Evolutionary conservation across 1,140 invertebrate genomes (phyloP).

Genomic region (Gonatopus flavifemur): DNA sequence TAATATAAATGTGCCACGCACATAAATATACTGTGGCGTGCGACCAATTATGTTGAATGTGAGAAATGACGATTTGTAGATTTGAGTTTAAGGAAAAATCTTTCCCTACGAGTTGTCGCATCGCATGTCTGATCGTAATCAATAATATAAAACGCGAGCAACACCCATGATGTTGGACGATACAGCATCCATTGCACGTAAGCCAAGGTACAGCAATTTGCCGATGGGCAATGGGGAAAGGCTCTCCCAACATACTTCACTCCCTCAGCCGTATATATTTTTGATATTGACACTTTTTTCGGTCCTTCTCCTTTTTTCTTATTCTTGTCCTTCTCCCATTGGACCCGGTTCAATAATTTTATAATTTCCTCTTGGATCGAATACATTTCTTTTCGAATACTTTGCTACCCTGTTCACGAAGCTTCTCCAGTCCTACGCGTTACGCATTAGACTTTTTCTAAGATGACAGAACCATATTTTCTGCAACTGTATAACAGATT

Average conservation of each 20-base stretch:
- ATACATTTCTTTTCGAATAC: no score
- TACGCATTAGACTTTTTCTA: conserved; percentile 35
- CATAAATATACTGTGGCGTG: no score
- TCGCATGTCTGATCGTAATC: conserved; percentile 58
- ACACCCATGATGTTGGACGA: conserved; percentile 48
- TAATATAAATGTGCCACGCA: no score
- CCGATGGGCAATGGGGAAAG: conserved; percentile 28
- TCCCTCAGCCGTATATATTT: no score
- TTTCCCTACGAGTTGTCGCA: conserved; percentile 40
- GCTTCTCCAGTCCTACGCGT: conserved; percentile 27
- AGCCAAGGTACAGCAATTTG: conserved; percentile 24
- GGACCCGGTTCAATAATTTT: no score
- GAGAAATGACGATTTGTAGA: no score
- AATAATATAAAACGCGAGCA: conserved; percentile 50
- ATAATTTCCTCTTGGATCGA: no score
- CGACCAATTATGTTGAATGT: no score
- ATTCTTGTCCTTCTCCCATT: neutral
- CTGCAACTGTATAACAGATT: conserved; percentile 39
- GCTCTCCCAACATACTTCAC: no score
- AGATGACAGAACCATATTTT: conserved; percentile 42
- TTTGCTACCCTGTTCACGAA: no score
- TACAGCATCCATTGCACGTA: neutral
- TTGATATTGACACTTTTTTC: neutral
- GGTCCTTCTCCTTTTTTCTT: neutral
- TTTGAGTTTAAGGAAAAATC: conserved; percentile 3